Evolutionary conservation across 2,113 vertebrate genomes (phyloP).

Genomic region (Petroica traversi): DNA sequence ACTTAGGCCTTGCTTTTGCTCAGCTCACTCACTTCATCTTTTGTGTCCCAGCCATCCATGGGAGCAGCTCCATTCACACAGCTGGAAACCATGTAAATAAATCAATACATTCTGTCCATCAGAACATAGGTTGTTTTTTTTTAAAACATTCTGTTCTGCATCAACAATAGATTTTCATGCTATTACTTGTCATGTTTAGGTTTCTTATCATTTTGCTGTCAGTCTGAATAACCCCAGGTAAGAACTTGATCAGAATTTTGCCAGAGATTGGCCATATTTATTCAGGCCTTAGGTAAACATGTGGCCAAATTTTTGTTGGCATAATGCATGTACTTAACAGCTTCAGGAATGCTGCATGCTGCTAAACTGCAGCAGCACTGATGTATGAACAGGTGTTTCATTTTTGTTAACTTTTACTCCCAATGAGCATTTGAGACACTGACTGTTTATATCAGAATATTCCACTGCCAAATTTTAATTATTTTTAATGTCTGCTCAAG

Average conservation of each 20-base stretch:
- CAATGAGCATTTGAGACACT: slow-evolving; percentile 48
- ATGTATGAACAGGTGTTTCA: slow-evolving; percentile 71
- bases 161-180: background rate
- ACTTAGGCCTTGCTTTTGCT: background rate
- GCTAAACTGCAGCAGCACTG: slow-evolving; percentile 2
- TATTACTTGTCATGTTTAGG: background rate
- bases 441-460: slow-evolving; percentile 55
- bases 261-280: slow-evolving; percentile 41
- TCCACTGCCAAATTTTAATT: slow-evolving; percentile 62
- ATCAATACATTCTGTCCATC: background rate
- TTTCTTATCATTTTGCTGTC: slow-evolving; percentile 42
- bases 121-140: background rate
- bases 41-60: background rate
- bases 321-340: slow-evolving; percentile 36
- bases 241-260: slow-evolving; percentile 51
- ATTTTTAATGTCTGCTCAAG: slow-evolving; percentile 45
- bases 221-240: slow-evolving; percentile 15
- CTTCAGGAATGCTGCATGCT: slow-evolving; percentile 39
- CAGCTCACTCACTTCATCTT: background rate
- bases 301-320: slow-evolving; percentile 59
- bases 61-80: background rate
- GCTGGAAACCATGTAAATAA: background rate
- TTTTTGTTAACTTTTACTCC: slow-evolving; percentile 63
- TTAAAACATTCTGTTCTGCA: background rate
- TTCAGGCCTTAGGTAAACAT: slow-evolving; percentile 63